Evolutionary conservation across 2,888 invertebrate species (phyloP).

Genomic region (Thymelicus sylvestris): DNA sequence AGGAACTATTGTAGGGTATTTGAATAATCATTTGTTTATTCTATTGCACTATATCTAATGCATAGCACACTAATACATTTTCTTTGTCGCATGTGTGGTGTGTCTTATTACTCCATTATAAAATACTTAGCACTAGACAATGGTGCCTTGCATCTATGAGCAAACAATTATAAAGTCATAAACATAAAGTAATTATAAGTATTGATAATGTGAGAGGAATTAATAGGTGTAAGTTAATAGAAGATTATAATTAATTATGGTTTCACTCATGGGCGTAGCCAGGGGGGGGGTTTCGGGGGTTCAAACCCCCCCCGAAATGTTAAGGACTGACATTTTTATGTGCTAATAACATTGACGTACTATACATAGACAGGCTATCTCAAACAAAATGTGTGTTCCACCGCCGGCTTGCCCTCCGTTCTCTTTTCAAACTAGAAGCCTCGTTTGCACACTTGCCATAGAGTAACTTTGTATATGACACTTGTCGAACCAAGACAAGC

Average conservation of each 20-base stretch:
- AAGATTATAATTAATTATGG: neutral
- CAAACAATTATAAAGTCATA: neutral
- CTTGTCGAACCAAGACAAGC: no score
- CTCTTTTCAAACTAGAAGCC: no score
- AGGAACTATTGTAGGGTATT: neutral
- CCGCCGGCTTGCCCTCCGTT: no score
- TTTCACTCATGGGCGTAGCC: no score
- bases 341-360: no score
- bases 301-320: no score
- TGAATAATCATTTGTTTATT: neutral
- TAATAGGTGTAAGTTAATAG: conserved; percentile 13
- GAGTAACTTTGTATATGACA: no score
- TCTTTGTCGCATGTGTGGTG: conserved; percentile 20
- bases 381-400: no score
- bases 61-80: neutral
- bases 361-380: no score
- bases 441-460: no score
- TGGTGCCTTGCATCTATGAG: neutral
- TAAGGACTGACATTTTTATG: no score
- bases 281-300: no score
- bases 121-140: neutral
- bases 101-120: neutral
- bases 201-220: neutral
- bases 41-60: neutral
- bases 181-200: neutral